Base-by-base conservation (phyloP, 1,140 invertebrate species). In the Drosophila asahinai region DNA sequence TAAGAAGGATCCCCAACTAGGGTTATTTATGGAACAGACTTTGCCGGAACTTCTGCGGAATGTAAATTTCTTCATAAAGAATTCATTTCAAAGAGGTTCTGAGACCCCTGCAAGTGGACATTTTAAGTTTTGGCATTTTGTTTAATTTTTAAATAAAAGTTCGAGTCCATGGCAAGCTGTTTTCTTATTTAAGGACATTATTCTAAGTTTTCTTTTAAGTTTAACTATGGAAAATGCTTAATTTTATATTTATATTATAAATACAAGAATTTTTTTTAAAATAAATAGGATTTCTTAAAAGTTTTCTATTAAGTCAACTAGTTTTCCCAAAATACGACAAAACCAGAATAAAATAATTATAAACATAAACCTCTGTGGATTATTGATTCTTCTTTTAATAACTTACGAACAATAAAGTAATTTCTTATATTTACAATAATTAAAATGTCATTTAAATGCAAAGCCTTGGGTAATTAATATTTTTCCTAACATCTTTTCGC, bases 1-100 rank as follows among this genome's bases (percentile, higher is more conserved):
- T 36, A 51, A 51, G 40, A 33, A 15, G 36, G 65, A 14, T 27
- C n/a, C 52, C 36, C 36, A 19, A 33, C 30, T 42, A 19, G 42
- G 22, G 40, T 43, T 75, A 75, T 75, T 75, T 63, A 63, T 63
- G 63, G 49, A 73, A 72, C 33, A 45, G 42, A 62, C 68, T 25
- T 72, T 27, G 40, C 14, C 22, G 33, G 22, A 74, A 75, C 58
- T 75, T 75, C n/a, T 61, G 66, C 38, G 67, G 54, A 51, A 71
- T 72, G 43, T 59, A 72, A 73, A 73, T 73, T 73, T 60, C 67
- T 72, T 73, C 67, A 73, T 73, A 52, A 73, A 72, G 12, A 60
- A 73, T 73, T 73, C 22, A 73, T 73, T 48, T 72, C 45, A 72
- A 60, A 73, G 67, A 60, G 38, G n/a, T 27, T 36, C 38, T 15